A percentile compares a stretch with the other conserved stretches of the same genome.
phyloP scores from a whole-genome alignment of 2,888 invertebrate species.

The Anodontia alba region DNA sequence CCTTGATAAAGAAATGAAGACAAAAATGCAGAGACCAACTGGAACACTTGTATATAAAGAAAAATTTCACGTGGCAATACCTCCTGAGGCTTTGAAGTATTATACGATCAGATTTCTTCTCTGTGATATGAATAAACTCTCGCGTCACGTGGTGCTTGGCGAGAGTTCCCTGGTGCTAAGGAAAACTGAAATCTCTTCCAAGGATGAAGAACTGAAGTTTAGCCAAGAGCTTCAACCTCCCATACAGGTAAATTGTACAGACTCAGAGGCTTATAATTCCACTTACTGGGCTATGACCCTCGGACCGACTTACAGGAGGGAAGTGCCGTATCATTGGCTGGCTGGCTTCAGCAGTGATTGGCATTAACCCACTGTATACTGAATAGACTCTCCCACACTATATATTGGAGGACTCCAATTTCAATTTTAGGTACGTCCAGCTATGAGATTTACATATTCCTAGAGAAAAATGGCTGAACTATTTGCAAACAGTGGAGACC shows the following conservation, averaged over 20 bases:
- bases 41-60: constrained; percentile 74
- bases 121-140: constrained; percentile 77
- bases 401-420: too few relatives aligned
- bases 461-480: too few relatives aligned
- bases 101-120: constrained; percentile 71
- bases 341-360: too few relatives aligned
- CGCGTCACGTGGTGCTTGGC: constrained; percentile 75
- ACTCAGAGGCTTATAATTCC: too few relatives aligned
- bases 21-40: constrained; percentile 72
- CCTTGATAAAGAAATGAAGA: constrained; percentile 76
- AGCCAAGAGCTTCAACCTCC: constrained; percentile 64
- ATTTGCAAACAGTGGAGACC: too few relatives aligned
- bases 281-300: too few relatives aligned
- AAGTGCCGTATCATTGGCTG: too few relatives aligned
- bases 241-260: constrained; percentile 66
- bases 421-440: too few relatives aligned
- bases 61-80: constrained; percentile 63
- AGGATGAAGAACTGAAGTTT: constrained; percentile 55
- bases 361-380: too few relatives aligned
- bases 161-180: constrained; percentile 64
- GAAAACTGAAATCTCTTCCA: constrained; percentile 56
- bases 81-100: constrained; percentile 56
- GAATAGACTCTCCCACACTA: too few relatives aligned
- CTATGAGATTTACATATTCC: too few relatives aligned
- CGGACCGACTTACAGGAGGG: too few relatives aligned